phyloP scores from a whole-genome alignment of 2,888 invertebrate genomes.

The Danaus chrysippus region DNA sequence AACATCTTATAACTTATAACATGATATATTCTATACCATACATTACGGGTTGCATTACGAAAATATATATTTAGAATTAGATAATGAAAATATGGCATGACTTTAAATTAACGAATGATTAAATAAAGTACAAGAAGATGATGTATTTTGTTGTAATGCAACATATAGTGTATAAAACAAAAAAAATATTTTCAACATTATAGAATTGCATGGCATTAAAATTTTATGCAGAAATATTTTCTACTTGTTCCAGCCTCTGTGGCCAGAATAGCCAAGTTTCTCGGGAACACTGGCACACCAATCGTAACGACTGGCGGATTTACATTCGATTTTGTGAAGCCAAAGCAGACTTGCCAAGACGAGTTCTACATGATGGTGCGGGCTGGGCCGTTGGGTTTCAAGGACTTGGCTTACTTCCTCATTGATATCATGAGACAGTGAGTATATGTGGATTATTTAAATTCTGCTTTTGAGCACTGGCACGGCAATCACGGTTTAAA shows the following conservation, averaged over 20 bases:
- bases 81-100: no score
- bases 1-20: no score
- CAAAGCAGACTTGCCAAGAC: constrained; percentile 83
- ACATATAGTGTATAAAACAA: no score
- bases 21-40: no score
- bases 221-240: not conserved
- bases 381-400: constrained; percentile 85
- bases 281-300: constrained; percentile 85
- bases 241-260: constrained; percentile 83
- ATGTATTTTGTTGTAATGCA: no score
- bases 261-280: constrained; percentile 87
- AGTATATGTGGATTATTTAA: constrained; percentile 40
- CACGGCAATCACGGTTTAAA: not conserved
- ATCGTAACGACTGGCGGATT: constrained; percentile 90
- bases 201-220: no score
- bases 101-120: no score
- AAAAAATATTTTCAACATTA: no score
- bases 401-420: constrained; percentile 85
- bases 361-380: constrained; percentile 90
- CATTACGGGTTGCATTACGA: no score
- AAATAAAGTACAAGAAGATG: no score
- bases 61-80: no score
- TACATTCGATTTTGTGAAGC: constrained; percentile 86
- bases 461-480: not conserved
- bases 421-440: constrained; percentile 84